Base-by-base conservation (phyloP, 1,140 invertebrate species). In the Brachionus sp. region DNA sequence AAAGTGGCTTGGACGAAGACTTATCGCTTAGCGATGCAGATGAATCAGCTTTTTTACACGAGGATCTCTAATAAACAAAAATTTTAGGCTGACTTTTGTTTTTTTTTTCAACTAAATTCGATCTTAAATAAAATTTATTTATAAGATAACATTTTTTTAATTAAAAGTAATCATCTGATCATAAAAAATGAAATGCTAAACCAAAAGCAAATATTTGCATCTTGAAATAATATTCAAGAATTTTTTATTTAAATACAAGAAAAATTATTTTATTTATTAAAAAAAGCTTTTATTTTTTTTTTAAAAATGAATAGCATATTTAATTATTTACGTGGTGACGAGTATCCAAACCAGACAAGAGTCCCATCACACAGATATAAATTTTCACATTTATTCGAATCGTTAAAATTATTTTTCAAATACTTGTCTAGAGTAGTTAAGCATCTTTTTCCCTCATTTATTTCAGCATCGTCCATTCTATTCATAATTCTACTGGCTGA, bases 201-300 rank as follows among this genome's bases (percentile, higher is more conserved):
- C 19, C 57, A 23, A 66, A 66, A 10, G 33, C 64, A 37, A 57
- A 57, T 57, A 57, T 16, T 16, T 70, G 6, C 29, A 70, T 70
- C 66, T 70, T 70, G 66, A 70, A 37, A 19, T 70, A 70, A 70
- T 39, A 70, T 70, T 70, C 66, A 70, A 70, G 66, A 70, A 37
- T 70, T 29, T 70, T 70, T 39, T 70, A n/a, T 39, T 37, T 37
- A 37, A 35, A 70, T 39, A 70, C 13, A 16, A 37, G 10, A 39
- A 23, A n/a, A n/a, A 39, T 39, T 39, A 70, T 39, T 39, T 70
- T 35, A 29, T 25, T 64, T 12, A 64, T 29, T 29, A 64, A 64
- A 64, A 29, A 64, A 64, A 29, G 19, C 9, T 64, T 29, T n/a
- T 25, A 10, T 29, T 4, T 64, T 29, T 64, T n/a, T 12, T 35